Percentiles rank a stretch among this genome's conserved stretches.
These are phyloP conservation scores for Neoaliturus tenellus DNA, from an alignment of 2,888 invertebrate species.

Conservation along the genomic window DNA sequence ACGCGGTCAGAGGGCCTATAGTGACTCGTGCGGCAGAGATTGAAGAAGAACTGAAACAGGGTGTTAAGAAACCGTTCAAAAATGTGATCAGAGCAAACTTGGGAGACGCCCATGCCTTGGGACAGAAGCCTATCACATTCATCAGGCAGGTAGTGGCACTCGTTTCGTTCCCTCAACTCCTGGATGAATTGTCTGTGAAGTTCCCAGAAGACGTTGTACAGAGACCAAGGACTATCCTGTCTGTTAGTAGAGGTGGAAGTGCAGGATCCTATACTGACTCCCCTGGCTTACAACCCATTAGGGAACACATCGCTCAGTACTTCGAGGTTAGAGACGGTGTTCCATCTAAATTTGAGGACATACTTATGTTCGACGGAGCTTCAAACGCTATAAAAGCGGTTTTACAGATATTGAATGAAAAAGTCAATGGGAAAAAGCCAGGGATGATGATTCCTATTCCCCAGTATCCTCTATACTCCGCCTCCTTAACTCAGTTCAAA, in stretches of 20 bases:
- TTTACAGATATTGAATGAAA: background rate
- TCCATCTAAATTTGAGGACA: constrained; percentile 73
- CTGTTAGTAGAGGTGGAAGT: constrained; percentile 74
- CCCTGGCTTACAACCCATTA: constrained; percentile 76
- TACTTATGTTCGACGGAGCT: constrained; percentile 78
- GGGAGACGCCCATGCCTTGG: constrained; percentile 80
- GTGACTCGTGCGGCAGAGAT: constrained; percentile 94
- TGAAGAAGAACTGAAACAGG: constrained; percentile 87
- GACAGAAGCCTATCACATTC: constrained; percentile 78
- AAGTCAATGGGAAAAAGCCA: constrained; percentile 69
- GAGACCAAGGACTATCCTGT: constrained; percentile 73
- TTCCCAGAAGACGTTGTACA: constrained; percentile 76
- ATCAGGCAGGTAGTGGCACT: constrained; percentile 76
- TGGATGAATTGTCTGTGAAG: constrained; percentile 70
- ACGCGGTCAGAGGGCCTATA: constrained; percentile 79
- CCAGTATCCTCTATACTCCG: constrained; percentile 81
- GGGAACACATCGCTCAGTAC: constrained; percentile 77
- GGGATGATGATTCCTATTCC: constrained; percentile 81
- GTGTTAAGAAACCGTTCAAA: constrained; percentile 74
- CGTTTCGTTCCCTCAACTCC: constrained; percentile 74
- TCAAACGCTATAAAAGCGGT: constrained; percentile 71
- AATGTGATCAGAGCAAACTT: constrained; percentile 79
- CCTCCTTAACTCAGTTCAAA: constrained; percentile 77
- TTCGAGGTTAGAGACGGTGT: constrained; percentile 76
- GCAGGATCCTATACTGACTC: constrained; percentile 77